Conservation (phyloP, 2,113 vertebrate genomes). For the Sapayoa aenigma region DNA sequence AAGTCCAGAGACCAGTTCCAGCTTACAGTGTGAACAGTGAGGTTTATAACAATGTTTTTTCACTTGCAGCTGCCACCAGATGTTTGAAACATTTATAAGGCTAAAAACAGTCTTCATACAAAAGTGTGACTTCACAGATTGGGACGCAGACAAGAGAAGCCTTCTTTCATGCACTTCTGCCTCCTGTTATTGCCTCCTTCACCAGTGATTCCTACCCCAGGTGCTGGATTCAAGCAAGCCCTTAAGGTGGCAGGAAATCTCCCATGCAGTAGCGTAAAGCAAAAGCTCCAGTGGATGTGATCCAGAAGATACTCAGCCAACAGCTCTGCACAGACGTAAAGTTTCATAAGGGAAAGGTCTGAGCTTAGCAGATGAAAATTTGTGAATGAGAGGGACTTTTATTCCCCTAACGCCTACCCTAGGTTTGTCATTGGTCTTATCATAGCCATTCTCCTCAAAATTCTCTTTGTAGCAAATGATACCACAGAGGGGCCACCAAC, state of each 20-base stretch:
- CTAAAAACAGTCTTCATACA: neutral
- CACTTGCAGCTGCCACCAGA: neutral
- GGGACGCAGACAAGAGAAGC: neutral
- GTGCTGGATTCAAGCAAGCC: neutral
- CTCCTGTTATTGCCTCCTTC: neutral
- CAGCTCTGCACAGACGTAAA: neutral
- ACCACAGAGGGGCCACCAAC: neutral
- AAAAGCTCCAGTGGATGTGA: neutral
- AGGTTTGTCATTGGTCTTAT: neutral
- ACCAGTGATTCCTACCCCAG: neutral
- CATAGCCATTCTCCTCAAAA: neutral
- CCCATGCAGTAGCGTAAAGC: neutral
- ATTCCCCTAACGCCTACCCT: neutral
- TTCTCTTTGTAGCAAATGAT: neutral
- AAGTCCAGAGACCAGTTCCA: neutral
- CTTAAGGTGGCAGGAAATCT: neutral
- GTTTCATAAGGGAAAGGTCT: neutral
- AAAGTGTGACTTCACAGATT: neutral
- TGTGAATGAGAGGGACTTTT: neutral
- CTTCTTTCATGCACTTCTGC: neutral
- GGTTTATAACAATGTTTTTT: neutral
- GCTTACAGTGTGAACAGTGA: neutral
- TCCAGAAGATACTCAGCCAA: neutral
- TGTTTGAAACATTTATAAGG: neutral
- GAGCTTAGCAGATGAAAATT: neutral